Percentiles rank a stretch among this genome's conserved stretches.
Conservation (phyloP, 2,797 vertebrate species). For the Notamacropus eugenii region DNA sequence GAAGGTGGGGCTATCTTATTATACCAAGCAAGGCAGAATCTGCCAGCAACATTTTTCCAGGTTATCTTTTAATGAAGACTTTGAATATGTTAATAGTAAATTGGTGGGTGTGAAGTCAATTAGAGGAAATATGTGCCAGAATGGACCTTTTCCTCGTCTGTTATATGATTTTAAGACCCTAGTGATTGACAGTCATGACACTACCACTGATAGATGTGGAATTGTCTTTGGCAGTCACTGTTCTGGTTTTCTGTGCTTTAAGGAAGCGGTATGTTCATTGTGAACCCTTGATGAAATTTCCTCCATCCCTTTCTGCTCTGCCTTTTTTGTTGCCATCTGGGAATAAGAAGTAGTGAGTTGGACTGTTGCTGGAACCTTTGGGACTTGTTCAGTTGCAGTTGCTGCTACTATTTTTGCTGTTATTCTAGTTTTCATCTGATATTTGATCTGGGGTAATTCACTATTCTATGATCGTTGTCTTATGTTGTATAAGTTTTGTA, state of each 20-base stretch:
- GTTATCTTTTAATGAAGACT: not conserved
- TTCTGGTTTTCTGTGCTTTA: not conserved
- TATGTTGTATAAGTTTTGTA: not conserved
- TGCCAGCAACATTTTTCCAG: constrained; percentile 25
- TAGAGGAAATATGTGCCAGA: constrained; percentile 31
- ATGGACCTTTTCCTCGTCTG: constrained; percentile 16
- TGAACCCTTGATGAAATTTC: not conserved
- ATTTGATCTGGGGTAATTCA: not conserved
- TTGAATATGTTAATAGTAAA: constrained; percentile 33
- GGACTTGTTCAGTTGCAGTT: not conserved
- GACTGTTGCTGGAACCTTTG: not conserved
- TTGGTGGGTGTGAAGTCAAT: constrained; percentile 1
- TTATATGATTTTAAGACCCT: constrained; percentile 37
- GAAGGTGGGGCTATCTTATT: not conserved
- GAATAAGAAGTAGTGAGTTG: constrained; percentile 9
- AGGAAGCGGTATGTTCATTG: not conserved
- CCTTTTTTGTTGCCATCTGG: not conserved
- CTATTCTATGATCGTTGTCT: not conserved
- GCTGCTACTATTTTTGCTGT: not conserved
- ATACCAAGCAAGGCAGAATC: not conserved
- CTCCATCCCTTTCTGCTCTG: not conserved
- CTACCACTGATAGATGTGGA: not conserved
- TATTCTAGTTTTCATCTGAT: not conserved
- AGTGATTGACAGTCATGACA: constrained; percentile 8
- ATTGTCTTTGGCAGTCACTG: not conserved